A percentile compares a stretch with the other conserved stretches of the same genome.
phyloP scores from a whole-genome alignment of 1,140 invertebrate species.

The Saxidomus purpurata region DNA sequence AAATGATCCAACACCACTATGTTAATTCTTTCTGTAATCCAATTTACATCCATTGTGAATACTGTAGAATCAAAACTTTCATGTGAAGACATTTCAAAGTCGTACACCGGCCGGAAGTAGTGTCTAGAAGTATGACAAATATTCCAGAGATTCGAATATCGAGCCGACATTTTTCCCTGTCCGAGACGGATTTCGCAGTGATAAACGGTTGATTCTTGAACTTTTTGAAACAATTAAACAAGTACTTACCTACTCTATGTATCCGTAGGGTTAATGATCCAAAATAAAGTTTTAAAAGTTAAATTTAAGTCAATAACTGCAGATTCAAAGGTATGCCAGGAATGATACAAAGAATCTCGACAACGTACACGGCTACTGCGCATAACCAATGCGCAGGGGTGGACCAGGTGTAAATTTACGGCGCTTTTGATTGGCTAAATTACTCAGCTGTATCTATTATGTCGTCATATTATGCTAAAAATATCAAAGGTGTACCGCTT shows the following conservation, averaged over 20 bases:
- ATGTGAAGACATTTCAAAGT: slow-evolving; percentile 52
- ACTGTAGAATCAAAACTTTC: slow-evolving; percentile 2
- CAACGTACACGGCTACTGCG: slow-evolving; percentile 94
- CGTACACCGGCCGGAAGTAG: slow-evolving; percentile 80
- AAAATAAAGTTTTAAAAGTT: slow-evolving; percentile 51
- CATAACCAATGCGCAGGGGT: slow-evolving; percentile 92
- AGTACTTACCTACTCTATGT: slow-evolving; percentile 69
- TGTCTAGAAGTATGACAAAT: slow-evolving; percentile 91
- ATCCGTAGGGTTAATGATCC: slow-evolving; percentile 61
- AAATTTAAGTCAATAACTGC: slow-evolving; percentile 79
- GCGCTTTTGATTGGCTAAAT: slow-evolving; percentile 58
- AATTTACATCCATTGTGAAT: not conserved
- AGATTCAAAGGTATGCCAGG: slow-evolving; percentile 96
- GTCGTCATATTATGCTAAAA: slow-evolving; percentile 65
- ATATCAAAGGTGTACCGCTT: slow-evolving; percentile 55
- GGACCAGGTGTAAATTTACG: slow-evolving; percentile 69
- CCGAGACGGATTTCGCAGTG: slow-evolving; percentile 34
- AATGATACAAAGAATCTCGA: slow-evolving; percentile 98
- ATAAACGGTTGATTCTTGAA: slow-evolving; percentile 26
- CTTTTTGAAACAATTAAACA: not conserved
- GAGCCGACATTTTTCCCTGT: slow-evolving; percentile 91
- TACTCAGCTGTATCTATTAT: slow-evolving; percentile 35
- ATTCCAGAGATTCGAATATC: slow-evolving; percentile 90
- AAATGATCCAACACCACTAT: not conserved
- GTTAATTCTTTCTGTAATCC: not conserved